These are phyloP conservation scores for Seira ritae DNA, from an alignment of 2,888 invertebrate genomes.

Conservation along the genomic window DNA sequence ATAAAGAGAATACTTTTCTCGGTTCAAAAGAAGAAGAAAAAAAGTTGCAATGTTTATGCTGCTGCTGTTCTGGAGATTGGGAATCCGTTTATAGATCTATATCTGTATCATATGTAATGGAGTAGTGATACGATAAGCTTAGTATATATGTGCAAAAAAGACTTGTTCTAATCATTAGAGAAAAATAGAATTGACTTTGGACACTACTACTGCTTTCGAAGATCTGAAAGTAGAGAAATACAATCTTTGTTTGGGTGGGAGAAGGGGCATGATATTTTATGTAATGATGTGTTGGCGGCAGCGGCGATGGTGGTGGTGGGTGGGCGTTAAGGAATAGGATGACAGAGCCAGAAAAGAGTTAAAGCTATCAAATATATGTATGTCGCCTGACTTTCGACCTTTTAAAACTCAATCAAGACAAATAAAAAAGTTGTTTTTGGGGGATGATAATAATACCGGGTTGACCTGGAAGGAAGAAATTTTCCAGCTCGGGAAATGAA, in stretches of 20 bases:
- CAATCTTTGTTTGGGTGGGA: neutral
- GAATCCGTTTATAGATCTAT: constrained; percentile 28
- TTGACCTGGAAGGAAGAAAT: too few species aligned
- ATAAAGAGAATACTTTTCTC: neutral
- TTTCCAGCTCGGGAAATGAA: neutral
- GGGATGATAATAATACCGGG: too few species aligned
- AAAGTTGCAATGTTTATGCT: constrained; percentile 56
- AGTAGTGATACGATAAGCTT: neutral
- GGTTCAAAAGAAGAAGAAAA: constrained; percentile 11
- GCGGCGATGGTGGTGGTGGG: too few species aligned
- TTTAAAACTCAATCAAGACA: too few species aligned
- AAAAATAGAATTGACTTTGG: neutral
- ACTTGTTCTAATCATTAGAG: neutral
- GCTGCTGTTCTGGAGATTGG: constrained; percentile 62
- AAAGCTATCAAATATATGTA: too few species aligned
- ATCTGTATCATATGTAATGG: neutral
- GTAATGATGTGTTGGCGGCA: too few species aligned
- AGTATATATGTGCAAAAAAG: neutral
- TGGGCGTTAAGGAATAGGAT: too few species aligned
- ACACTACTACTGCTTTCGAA: neutral
- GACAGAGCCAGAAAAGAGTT: too few species aligned
- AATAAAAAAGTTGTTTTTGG: too few species aligned
- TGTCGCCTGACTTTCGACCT: too few species aligned
- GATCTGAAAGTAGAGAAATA: neutral
- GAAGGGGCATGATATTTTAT: neutral